phyloP scores from a whole-genome alignment of 2,113 vertebrate species.

The Antechinus flavipes region DNA sequence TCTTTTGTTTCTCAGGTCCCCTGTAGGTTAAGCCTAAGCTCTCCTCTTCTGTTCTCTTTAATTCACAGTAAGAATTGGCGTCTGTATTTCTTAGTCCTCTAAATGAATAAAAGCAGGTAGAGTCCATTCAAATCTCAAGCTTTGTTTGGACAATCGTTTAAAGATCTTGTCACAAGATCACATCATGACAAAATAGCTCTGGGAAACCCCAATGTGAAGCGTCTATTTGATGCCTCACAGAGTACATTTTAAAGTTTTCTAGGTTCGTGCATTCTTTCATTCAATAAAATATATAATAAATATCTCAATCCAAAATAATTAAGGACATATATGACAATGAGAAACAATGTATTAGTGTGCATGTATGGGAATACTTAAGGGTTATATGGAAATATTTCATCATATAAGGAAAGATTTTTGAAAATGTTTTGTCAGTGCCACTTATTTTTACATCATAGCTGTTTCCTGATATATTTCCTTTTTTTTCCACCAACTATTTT shows the following conservation, averaged over 20 bases:
- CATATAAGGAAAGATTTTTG: not conserved
- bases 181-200: conserved; percentile 65
- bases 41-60: conserved; percentile 81
- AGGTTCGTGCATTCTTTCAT: conserved; percentile 17
- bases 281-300: conserved; percentile 69
- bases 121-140: conserved; percentile 70
- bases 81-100: conserved; percentile 79
- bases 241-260: conserved; percentile 5
- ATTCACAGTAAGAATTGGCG: conserved; percentile 78
- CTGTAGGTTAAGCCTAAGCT: conserved; percentile 84
- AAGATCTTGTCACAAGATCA: conserved; percentile 72
- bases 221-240: conserved; percentile 62
- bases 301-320: conserved; percentile 75
- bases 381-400: not conserved
- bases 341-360: conserved; percentile 32
- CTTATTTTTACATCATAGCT: not conserved
- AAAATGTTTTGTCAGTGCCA: not conserved
- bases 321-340: conserved; percentile 66
- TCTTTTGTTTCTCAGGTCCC: conserved; percentile 82
- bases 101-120: conserved; percentile 73
- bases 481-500: not conserved
- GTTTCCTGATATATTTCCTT: not conserved
- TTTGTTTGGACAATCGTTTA: conserved; percentile 67
- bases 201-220: conserved; percentile 56
- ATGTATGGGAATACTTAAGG: not conserved